phyloP scores from a whole-genome alignment of 2,113 vertebrate genomes.

The Petroica traversi region DNA sequence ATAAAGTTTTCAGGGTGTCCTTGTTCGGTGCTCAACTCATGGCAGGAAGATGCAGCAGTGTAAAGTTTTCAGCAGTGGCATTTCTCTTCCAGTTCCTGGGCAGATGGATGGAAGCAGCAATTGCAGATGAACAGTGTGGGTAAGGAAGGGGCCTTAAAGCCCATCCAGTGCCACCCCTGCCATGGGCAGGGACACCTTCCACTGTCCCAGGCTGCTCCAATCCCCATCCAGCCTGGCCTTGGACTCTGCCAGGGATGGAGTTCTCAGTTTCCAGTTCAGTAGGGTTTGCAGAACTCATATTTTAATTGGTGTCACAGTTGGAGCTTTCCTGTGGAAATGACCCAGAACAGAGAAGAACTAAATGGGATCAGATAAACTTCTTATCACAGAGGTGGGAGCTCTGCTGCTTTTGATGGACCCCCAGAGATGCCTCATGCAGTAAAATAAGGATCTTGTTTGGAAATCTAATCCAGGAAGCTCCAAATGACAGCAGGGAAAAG shows the following conservation, averaged over 20 bases:
- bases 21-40: rapidly evolving
- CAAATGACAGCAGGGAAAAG: not conserved
- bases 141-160: not conserved
- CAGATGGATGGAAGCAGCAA: not conserved
- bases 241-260: not conserved
- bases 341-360: not conserved
- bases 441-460: not conserved
- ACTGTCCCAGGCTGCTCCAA: not conserved
- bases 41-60: not conserved
- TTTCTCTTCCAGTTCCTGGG: not conserved
- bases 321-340: not conserved
- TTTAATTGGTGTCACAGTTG: not conserved
- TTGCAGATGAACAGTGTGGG: not conserved
- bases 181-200: not conserved
- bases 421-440: rapidly evolving
- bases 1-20: not conserved
- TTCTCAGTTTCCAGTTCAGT: not conserved
- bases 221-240: rapidly evolving
- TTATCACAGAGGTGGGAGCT: not conserved
- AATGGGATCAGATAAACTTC: not conserved
- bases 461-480: not conserved
- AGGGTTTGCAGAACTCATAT: not conserved
- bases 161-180: not conserved
- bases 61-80: not conserved
- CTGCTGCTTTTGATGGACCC: not conserved